Evolutionary conservation across 2,113 vertebrate genomes (phyloP).

Genomic region (Steatornis caripensis): DNA sequence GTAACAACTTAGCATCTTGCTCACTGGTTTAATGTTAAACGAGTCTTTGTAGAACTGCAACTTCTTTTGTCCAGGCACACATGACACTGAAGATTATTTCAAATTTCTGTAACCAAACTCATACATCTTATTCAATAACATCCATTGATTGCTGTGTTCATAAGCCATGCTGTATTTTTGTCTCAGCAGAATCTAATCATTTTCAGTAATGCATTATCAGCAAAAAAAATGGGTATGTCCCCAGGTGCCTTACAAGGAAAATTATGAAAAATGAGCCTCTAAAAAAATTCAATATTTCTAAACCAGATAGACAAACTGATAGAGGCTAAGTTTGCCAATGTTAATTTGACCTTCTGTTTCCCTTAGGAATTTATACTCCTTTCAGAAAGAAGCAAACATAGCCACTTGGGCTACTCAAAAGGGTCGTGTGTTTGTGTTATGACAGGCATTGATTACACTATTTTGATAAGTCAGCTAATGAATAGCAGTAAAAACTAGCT

Average conservation of each 20-base stretch:
- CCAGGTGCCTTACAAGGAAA: background rate
- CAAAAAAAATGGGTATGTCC: background rate
- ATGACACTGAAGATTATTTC: background rate
- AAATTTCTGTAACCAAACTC: background rate
- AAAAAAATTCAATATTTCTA: background rate
- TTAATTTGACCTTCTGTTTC: constrained; percentile 27
- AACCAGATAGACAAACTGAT: background rate
- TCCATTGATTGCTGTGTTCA: background rate
- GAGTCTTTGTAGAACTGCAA: background rate
- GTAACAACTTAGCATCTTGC: background rate
- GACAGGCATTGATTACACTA: constrained; percentile 55
- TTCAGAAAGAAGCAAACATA: background rate
- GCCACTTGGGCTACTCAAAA: background rate
- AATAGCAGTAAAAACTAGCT: constrained; percentile 38
- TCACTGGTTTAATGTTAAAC: background rate
- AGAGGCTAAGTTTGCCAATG: background rate
- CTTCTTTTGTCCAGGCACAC: background rate
- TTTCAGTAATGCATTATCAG: background rate
- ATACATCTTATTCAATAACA: background rate
- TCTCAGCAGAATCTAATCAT: background rate
- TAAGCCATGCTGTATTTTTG: background rate
- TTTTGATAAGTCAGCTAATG: constrained; percentile 57
- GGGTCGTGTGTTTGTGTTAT: constrained; percentile 35
- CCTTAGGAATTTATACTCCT: background rate
- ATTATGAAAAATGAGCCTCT: background rate